Evolutionary conservation across 1,140 invertebrate species (phyloP).

Genomic region (Pectinophora gossypiella): DNA sequence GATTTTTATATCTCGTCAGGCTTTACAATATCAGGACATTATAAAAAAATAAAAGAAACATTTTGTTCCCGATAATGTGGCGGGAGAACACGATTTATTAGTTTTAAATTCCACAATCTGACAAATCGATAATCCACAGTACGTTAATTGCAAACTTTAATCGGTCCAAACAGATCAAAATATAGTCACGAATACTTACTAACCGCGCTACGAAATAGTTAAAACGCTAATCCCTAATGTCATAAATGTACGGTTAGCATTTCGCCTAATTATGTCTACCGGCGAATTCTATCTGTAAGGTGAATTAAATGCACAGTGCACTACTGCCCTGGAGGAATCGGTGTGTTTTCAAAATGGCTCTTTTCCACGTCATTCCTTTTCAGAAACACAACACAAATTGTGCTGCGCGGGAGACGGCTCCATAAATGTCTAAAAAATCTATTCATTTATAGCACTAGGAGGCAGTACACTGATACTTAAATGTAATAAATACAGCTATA

Average conservation of each 20-base stretch:
- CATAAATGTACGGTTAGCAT: conserved; percentile 46
- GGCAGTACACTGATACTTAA: conserved; percentile 36
- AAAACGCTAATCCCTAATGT: conserved; percentile 48
- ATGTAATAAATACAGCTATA: conserved; percentile 10
- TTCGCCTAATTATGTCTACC: conserved; percentile 36
- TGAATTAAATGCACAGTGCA: conserved; percentile 63
- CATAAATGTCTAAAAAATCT: conserved; percentile 32
- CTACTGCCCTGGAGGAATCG: conserved; percentile 69
- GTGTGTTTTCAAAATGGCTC: conserved; percentile 83
- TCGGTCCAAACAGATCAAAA: conserved; percentile 57
- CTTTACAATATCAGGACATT: not conserved
- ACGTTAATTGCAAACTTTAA: conserved; percentile 47
- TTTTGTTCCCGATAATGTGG: conserved; percentile 37
- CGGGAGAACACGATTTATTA: conserved; percentile 56
- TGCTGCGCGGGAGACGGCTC: conserved; percentile 43
- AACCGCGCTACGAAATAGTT: conserved; percentile 48
- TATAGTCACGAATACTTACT: conserved; percentile 55
- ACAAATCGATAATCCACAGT: conserved; percentile 62
- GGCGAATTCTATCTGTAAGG: conserved; percentile 29
- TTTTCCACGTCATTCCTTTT: conserved; percentile 80
- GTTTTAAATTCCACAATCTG: conserved; percentile 70
- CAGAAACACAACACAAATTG: conserved; percentile 82
- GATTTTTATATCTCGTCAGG: no score
- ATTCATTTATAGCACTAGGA: conserved; percentile 29
- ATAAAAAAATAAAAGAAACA: conserved; percentile 32